Conservation (phyloP, 2,888 invertebrate species). For the Electrophaes corylata region DNA sequence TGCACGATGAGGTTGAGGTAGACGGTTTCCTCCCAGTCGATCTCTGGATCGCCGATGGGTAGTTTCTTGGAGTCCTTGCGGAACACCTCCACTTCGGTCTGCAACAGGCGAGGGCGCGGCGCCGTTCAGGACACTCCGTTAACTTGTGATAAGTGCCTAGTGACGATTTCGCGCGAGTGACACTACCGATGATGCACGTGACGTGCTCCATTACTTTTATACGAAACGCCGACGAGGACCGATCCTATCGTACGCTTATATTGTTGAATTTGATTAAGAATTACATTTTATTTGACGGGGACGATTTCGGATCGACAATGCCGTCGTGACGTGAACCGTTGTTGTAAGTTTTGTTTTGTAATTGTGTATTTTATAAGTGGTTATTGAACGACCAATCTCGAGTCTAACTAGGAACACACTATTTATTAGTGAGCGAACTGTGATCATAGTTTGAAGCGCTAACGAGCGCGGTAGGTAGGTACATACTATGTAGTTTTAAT, state of each 20-base stretch:
- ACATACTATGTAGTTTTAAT: constrained; percentile 56
- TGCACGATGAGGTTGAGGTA: constrained; percentile 99
- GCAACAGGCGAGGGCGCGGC: constrained; percentile 49
- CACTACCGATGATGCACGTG: constrained; percentile 18
- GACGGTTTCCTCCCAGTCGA: constrained; percentile 99
- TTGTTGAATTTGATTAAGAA: constrained; percentile 67
- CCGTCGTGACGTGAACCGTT: constrained; percentile 58
- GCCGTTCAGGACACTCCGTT: not conserved
- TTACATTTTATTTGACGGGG: constrained; percentile 58
- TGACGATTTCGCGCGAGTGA: constrained; percentile 29
- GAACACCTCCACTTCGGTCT: constrained; percentile 98
- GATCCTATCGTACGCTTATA: constrained; percentile 64
- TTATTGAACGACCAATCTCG: constrained; percentile 67
- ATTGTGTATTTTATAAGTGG: constrained; percentile 76
- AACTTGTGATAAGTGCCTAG: constrained; percentile 23
- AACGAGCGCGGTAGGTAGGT: constrained; percentile 27
- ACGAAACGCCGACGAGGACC: constrained; percentile 22
- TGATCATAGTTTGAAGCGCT: constrained; percentile 62
- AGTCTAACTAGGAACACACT: constrained; percentile 66
- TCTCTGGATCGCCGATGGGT: constrained; percentile 97
- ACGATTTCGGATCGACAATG: constrained; percentile 63
- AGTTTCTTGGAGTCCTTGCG: constrained; percentile 98
- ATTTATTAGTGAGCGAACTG: constrained; percentile 77
- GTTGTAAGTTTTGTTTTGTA: constrained; percentile 69
- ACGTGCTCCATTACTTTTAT: constrained; percentile 21